Conservation (phyloP, 1,140 invertebrate species). For the Muscidifurax raptorellus region DNA sequence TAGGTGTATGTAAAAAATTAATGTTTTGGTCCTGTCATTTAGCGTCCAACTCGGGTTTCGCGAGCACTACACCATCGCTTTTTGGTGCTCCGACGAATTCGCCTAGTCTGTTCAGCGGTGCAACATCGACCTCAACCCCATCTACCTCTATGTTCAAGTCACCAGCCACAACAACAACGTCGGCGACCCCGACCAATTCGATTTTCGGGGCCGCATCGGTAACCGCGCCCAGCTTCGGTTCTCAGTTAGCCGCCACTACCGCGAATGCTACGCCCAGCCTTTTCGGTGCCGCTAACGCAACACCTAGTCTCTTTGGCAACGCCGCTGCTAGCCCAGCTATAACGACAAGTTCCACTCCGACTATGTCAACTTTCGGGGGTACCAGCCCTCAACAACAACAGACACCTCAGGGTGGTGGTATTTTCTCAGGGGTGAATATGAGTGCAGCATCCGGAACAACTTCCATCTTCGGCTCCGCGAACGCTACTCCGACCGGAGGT, state of each 20-base stretch:
- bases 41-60: conserved; percentile 47
- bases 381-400: background rate
- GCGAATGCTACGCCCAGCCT: conserved; percentile 32
- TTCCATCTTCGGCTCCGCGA: conserved; percentile 52
- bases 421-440: conserved; percentile 27
- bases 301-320: conserved; percentile 35
- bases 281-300: conserved; percentile 33
- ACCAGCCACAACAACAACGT: conserved; percentile 8
- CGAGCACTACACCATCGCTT: conserved; percentile 18
- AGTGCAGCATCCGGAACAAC: background rate
- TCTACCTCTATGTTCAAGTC: conserved; percentile 25
- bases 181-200: conserved; percentile 4
- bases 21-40: background rate
- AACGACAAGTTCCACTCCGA: background rate
- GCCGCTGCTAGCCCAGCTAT: background rate
- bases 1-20: background rate
- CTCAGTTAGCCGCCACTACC: background rate
- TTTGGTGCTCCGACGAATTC: conserved; percentile 40
- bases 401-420: background rate
- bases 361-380: conserved; percentile 14
- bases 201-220: conserved; percentile 46
- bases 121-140: background rate
- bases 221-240: conserved; percentile 35
- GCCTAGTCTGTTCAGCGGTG: conserved; percentile 40
- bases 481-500: background rate